These are phyloP conservation scores for Linurgus olivaceus DNA, from an alignment of 2,797 vertebrate genomes.

Conservation along the genomic window DNA sequence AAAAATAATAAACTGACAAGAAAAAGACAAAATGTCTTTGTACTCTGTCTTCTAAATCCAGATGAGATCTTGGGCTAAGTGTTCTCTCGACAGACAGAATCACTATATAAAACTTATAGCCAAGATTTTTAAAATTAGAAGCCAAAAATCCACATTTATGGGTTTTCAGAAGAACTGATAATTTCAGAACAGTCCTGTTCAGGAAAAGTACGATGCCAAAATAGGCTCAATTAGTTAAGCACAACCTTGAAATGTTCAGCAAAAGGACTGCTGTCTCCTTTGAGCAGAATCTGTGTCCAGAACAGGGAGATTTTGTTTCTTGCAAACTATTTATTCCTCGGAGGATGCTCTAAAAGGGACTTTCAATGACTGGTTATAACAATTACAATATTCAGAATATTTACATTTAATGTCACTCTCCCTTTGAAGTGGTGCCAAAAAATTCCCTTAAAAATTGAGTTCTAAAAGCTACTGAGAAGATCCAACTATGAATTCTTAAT, in stretches of 20 bases:
- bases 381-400: background rate
- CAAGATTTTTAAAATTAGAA: slow-evolving; percentile 24
- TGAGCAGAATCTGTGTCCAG: background rate
- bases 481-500: background rate
- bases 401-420: background rate
- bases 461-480: background rate
- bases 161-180: slow-evolving; percentile 12
- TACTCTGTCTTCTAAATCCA: background rate
- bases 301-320: background rate
- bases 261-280: background rate
- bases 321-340: background rate
- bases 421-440: background rate
- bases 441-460: background rate
- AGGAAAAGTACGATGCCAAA: background rate
- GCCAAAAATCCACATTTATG: slow-evolving; percentile 2
- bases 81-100: slow-evolving; percentile 5
- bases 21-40: slow-evolving; percentile 19
- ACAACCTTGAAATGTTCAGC: background rate
- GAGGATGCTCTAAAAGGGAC: background rate
- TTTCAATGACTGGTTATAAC: background rate
- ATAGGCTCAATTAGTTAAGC: background rate
- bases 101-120: background rate
- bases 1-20: slow-evolving; percentile 23
- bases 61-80: background rate
- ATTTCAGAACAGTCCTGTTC: background rate